Evolutionary conservation across 2,113 vertebrate genomes (phyloP), one percentile per base, ranked within the genome.

Genomic region (Oxyruncus cristatus): DNA sequence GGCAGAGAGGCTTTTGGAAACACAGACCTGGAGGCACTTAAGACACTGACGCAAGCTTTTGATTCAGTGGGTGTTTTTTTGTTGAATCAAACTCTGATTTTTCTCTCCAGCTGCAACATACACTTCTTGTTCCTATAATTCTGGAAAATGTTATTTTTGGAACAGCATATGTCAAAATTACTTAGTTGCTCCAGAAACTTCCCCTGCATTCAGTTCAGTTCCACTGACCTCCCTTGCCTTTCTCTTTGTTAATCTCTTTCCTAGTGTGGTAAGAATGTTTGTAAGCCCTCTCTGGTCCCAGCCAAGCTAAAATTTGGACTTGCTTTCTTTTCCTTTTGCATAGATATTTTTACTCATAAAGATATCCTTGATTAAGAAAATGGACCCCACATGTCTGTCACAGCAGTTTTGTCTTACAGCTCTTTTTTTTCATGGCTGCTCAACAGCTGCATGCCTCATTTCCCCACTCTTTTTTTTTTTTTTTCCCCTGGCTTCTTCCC

Each of bases 381-480:
- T 89, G 77, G 87, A 95, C 87, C 71, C 67, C 88, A 73, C 61
- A 21, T 49, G 74, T 88, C 71, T 94, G 53, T 93, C 85, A 42
- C 55, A 94, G 92, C 58, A 88, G 66, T 93, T 96, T 75, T 94
- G 71, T 88, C 87, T 85, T 89, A 80, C 4, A 94, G 71, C 49
- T 95, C 0, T 0, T 30, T 89, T 92, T 96, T 50, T 88, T 88
- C 62, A 32, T 73, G 87, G 63, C 77, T 85, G 58, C 74, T 95
- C 78, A 94, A 76, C 93, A 97, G 92, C 94, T 96, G 94, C 66
- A 85, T 92, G 93, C 92, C 55, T 94, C 72, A 81, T 88, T 96
- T 95, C 79, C 75, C 72, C 86, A 22, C 35, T 67, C 37, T 63
- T 44, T 91, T 46, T 52, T 81, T 78, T 56, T 71, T 53, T 32